Evolutionary conservation across 2,797 vertebrate genomes (phyloP).

Genomic region (Selene dorsalis): DNA sequence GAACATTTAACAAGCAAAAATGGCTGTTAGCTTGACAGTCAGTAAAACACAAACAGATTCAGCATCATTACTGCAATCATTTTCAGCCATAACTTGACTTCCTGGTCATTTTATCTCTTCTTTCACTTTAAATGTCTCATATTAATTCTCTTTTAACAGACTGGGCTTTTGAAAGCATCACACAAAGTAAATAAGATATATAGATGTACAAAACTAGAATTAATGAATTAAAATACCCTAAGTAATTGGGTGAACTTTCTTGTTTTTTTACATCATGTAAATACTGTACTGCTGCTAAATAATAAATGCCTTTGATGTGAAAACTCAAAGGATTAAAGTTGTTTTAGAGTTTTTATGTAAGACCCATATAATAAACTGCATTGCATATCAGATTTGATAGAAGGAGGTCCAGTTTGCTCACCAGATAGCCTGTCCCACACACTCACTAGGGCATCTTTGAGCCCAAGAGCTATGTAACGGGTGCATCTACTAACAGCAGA

Average conservation of each 20-base stretch:
- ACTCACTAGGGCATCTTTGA: constrained; percentile 83
- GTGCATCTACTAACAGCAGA: constrained; percentile 83
- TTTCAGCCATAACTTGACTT: too few relatives aligned
- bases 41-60: neutral
- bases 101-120: too few relatives aligned
- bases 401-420: constrained; percentile 70
- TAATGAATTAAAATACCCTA: too few relatives aligned
- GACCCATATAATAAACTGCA: neutral
- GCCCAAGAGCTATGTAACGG: constrained; percentile 85
- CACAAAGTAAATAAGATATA: neutral
- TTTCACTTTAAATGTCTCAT: neutral
- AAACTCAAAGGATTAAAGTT: neutral
- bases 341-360: neutral
- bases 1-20: constrained; percentile 73
- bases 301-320: neutral
- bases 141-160: neutral
- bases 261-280: neutral
- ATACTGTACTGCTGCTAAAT: neutral
- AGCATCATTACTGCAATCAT: too few relatives aligned
- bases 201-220: too few relatives aligned
- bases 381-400: neutral
- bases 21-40: neutral
- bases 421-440: constrained; percentile 88
- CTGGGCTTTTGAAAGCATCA: neutral
- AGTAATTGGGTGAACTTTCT: too few relatives aligned